These are phyloP conservation scores for Cyaniris semiargus DNA, from an alignment of 2,888 invertebrate genomes.

Conservation along the genomic window DNA sequence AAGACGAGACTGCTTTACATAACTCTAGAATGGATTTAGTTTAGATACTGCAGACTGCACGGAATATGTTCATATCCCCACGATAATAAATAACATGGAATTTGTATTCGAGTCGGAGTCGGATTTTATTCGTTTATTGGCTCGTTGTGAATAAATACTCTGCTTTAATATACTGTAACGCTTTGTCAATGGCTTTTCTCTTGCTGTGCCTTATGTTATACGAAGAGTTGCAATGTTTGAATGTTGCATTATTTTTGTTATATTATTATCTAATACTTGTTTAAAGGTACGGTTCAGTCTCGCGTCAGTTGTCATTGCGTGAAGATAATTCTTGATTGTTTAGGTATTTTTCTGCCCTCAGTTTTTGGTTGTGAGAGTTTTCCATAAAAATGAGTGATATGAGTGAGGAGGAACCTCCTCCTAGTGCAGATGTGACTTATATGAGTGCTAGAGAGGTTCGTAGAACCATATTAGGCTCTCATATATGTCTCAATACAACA, in stretches of 20 bases:
- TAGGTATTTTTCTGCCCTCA: too few species aligned
- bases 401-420: too few species aligned
- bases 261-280: too few species aligned
- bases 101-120: conserved; percentile 18
- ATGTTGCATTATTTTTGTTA: neutral
- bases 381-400: too few species aligned
- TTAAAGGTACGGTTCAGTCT: too few species aligned
- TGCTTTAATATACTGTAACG: neutral
- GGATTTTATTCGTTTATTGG: conserved; percentile 25
- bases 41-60: conserved; percentile 26
- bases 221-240: neutral
- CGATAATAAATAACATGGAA: conserved; percentile 30
- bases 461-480: too few species aligned
- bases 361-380: too few species aligned
- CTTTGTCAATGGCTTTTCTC: neutral
- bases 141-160: conserved; percentile 17
- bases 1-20: conserved; percentile 35
- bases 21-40: conserved; percentile 29
- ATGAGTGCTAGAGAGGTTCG: too few species aligned
- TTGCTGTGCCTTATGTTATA: neutral
- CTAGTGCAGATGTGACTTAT: too few species aligned
- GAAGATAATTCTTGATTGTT: too few species aligned
- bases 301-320: too few species aligned
- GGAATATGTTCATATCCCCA: conserved; percentile 30
- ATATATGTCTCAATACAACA: too few species aligned